Base-by-base conservation (phyloP, 2,797 vertebrate genomes). In the Meriones psammophilus region DNA sequence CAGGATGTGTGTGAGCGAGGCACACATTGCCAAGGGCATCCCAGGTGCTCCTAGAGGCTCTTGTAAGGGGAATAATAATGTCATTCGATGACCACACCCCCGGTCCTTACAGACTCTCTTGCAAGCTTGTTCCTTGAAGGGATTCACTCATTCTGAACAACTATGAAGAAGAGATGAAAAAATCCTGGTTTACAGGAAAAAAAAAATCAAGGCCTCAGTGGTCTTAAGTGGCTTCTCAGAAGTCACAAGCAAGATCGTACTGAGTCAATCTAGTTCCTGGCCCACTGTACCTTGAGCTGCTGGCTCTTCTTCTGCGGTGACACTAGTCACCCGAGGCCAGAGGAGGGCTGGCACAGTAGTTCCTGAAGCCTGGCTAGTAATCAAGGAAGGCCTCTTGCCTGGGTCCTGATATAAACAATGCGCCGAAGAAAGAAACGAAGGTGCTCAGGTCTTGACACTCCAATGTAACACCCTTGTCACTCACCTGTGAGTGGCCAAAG, bases 301-400 rank as follows among this genome's bases (percentile, higher is more conserved):
- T 30, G 26, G 15, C 7, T 42, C n/a, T 30, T 12, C 7, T 0
- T 18, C 8, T 0, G 10, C 1, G 0, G 5, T 5, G 18, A 24
- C 7, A 17, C 42, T 54, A 5, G 17, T 46, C 18, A 8, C 24
- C 56, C 7, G 8, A 60, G 62, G 13, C 62, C 26, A 42, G 74
- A 54, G 39, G 79, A 85, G 87, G 28, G 4, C 13, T 54, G 64
- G 15, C 8, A 36, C 13, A 36, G 30, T 4, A 12, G 12, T 69
- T 60, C 76, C 33, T 8, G 42, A 64, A 26, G 33, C 28, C 39
- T 22, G 24, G 15, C 6, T 22, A 60, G 24, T 13, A 68, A 30
- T 66, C 81, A 62, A 68, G 76, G 91, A 88, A 33, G 62, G 12
- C 69, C 86, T 96, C 83, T 10, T 5, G 1, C 9, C 28, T 26